Percentiles rank a stretch among this genome's conserved stretches.
Evolutionary conservation across 2,888 invertebrate species (phyloP).

Genomic region (Loripinus fragilis): DNA sequence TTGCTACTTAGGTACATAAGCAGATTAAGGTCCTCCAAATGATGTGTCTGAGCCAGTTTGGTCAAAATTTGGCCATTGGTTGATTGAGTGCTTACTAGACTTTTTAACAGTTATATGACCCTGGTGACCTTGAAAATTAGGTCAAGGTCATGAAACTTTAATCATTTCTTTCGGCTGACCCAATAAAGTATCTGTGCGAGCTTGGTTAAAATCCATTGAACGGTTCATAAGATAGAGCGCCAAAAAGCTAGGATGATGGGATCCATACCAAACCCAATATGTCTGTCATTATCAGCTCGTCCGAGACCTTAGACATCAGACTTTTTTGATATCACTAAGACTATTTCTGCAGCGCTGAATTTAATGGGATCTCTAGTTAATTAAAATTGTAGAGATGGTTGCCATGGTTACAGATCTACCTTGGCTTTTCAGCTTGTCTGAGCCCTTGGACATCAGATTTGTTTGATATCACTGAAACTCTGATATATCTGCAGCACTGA

Average conservation of each 20-base stretch:
- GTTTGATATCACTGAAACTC: slow-evolving; percentile 94
- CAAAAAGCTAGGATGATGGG: background rate
- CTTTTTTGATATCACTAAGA: slow-evolving; percentile 95
- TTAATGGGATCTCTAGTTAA: too few relatives aligned
- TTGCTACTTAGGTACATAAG: too few relatives aligned
- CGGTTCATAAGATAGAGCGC: slow-evolving; percentile 92
- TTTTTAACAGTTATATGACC: too few relatives aligned
- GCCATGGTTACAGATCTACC: slow-evolving; percentile 83
- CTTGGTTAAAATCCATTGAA: slow-evolving; percentile 86
- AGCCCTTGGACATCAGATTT: slow-evolving; percentile 91
- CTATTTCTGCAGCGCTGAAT: slow-evolving; percentile 90
- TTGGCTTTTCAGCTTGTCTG: slow-evolving; percentile 89
- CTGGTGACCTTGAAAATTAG: too few relatives aligned
- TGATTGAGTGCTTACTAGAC: too few relatives aligned
- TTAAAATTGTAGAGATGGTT: too few relatives aligned
- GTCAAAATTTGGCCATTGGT: too few relatives aligned
- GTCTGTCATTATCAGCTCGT: slow-evolving; percentile 90
- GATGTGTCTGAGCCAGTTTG: too few relatives aligned
- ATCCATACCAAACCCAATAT: slow-evolving; percentile 88
- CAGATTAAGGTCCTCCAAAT: too few relatives aligned
- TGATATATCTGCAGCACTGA: slow-evolving; percentile 91
- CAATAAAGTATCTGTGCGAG: too few relatives aligned
- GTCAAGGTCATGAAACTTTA: too few relatives aligned
- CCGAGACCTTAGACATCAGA: slow-evolving; percentile 90
- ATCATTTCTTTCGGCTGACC: too few relatives aligned